A percentile compares a stretch with the other conserved stretches of the same genome.
These are phyloP conservation scores for Calidris pugnax DNA, from an alignment of 2,113 vertebrate genomes.

Conservation along the genomic window DNA sequence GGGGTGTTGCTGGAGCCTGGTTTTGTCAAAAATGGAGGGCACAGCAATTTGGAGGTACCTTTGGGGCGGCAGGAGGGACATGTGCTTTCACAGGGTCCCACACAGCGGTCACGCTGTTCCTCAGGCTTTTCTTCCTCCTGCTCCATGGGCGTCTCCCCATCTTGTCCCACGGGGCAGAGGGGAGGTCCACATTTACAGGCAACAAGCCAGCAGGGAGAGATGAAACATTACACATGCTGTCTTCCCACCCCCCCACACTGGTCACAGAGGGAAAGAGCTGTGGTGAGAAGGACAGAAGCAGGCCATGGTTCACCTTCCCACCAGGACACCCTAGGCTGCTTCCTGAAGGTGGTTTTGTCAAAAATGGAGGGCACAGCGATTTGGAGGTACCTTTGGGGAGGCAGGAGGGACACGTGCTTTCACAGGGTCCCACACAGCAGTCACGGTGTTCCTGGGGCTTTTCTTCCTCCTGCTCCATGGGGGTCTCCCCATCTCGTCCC, in stretches of 20 bases:
- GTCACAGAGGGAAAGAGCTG: neutral
- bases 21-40: neutral
- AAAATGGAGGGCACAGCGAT: neutral
- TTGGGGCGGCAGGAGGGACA: neutral
- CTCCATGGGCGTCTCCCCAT: neutral
- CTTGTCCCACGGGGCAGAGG: rapidly evolving
- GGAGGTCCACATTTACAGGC: neutral
- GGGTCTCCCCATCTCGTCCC: neutral
- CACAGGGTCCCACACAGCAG: neutral
- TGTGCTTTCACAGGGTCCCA: neutral
- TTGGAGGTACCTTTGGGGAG: neutral
- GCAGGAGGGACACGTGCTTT: neutral
- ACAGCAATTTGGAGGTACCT: neutral
- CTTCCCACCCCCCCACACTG: neutral
- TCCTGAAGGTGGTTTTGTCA: neutral
- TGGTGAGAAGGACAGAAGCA: rapidly evolving
- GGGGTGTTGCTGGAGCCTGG: neutral
- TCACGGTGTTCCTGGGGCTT: neutral
- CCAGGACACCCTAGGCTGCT: too few relatives aligned
- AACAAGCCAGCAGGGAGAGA: neutral
- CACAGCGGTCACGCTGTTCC: neutral
- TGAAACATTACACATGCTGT: rapidly evolving
- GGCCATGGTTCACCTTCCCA: neutral
- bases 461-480: neutral
- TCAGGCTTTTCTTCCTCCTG: neutral